Conservation (phyloP, 2,888 invertebrate species). For the Poecilobothrus nobilitatus region DNA sequence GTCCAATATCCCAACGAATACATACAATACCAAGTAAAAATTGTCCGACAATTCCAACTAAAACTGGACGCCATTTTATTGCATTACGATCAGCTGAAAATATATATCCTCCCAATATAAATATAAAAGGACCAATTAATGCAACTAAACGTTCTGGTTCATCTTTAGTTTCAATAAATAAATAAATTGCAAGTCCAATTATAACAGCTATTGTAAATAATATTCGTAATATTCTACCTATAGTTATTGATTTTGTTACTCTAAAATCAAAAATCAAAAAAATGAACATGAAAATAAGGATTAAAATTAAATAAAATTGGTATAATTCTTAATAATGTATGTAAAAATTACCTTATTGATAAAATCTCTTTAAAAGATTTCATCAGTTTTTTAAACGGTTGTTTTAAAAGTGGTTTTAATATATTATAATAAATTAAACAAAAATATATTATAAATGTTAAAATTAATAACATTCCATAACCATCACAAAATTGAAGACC, state of each 20-base stretch:
- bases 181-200: conserved; percentile 47
- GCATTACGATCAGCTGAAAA: conserved; percentile 53
- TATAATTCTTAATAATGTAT: no score
- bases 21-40: conserved; percentile 76
- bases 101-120: conserved; percentile 55
- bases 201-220: conserved; percentile 38
- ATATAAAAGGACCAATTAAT: conserved; percentile 54
- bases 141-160: conserved; percentile 57
- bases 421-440: conserved; percentile 56
- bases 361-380: neutral
- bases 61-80: conserved; percentile 71
- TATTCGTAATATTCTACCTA: neutral
- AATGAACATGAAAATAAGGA: no score
- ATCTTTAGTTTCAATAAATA: conserved; percentile 56
- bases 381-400: conserved; percentile 21
- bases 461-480: conserved; percentile 61
- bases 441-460: conserved; percentile 53
- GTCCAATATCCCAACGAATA: conserved; percentile 74
- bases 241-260: neutral
- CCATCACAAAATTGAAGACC: conserved; percentile 52
- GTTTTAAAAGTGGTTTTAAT: conserved; percentile 49
- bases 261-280: no score
- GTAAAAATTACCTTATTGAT: neutral
- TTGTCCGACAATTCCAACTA: conserved; percentile 73
- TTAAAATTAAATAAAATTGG: neutral